phyloP scores from a whole-genome alignment of 2,888 invertebrate species.

The Diloba caeruleocephala region DNA sequence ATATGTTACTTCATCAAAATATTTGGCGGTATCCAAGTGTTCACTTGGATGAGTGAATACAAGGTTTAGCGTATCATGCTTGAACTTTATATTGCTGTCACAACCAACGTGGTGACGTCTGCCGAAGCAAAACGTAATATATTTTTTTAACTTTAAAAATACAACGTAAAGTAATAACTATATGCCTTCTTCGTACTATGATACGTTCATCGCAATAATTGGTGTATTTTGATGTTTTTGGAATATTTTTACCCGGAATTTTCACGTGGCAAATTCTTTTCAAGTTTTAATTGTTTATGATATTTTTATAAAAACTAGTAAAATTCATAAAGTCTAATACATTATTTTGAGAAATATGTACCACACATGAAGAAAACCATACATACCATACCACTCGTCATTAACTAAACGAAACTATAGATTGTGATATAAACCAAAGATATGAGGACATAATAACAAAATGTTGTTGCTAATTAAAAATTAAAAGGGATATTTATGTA shows the following conservation, averaged over 20 bases:
- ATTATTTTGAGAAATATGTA: background rate
- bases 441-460: slow-evolving; percentile 31
- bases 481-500: slow-evolving; percentile 12
- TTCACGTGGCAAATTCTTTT: slow-evolving; percentile 51
- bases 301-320: slow-evolving; percentile 36
- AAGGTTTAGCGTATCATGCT: slow-evolving; percentile 12
- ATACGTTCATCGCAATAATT: slow-evolving; percentile 57
- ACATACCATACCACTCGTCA: slow-evolving; percentile 5
- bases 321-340: slow-evolving; percentile 27
- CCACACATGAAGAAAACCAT: slow-evolving; percentile 11
- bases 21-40: slow-evolving; percentile 47
- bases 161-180: slow-evolving; percentile 58
- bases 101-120: slow-evolving; percentile 16
- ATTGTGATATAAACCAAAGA: slow-evolving; percentile 54
- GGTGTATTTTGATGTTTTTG: slow-evolving; percentile 48
- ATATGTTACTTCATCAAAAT: slow-evolving; percentile 39
- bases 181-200: slow-evolving; percentile 55
- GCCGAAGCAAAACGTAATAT: slow-evolving; percentile 15
- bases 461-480: slow-evolving; percentile 34
- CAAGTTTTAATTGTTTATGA: slow-evolving; percentile 33
- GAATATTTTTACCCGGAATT: slow-evolving; percentile 38
- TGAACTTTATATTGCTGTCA: slow-evolving; percentile 12
- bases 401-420: slow-evolving; percentile 24
- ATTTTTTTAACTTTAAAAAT: slow-evolving; percentile 41
- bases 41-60: slow-evolving; percentile 20